A percentile compares a stretch with the other conserved stretches of the same genome.
These are phyloP conservation scores for Indicator indicator DNA, from an alignment of 2,113 vertebrate genomes.

Conservation along the genomic window DNA sequence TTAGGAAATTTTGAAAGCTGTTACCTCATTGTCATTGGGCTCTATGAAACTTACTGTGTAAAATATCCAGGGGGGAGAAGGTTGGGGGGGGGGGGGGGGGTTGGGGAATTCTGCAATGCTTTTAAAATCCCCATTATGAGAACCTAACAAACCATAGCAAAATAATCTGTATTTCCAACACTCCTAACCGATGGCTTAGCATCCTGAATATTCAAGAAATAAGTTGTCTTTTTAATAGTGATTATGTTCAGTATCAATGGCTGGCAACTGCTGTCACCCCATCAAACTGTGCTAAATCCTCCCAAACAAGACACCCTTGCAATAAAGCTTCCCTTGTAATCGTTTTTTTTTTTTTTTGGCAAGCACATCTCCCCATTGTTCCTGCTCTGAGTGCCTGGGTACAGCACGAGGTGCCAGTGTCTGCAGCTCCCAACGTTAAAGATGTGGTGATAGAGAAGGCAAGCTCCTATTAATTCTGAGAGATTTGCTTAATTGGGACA, in stretches of 20 bases:
- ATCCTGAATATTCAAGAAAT: conserved; percentile 30
- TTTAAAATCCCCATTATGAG: not conserved
- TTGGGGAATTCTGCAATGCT: not conserved
- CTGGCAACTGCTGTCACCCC: conserved; percentile 59
- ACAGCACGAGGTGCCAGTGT: conserved; percentile 46
- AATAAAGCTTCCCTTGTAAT: conserved; percentile 52
- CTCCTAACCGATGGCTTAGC: not conserved
- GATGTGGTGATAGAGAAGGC: conserved; percentile 52
- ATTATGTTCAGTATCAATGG: conserved; percentile 43
- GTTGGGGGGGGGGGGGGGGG: no score
- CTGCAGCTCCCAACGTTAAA: conserved; percentile 39
- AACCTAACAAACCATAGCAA: not conserved
- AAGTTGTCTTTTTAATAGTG: conserved; percentile 48
- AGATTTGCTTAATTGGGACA: conserved; percentile 60
- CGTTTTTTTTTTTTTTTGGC: conserved; percentile 31
- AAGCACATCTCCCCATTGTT: conserved; percentile 19
- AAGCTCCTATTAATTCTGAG: conserved; percentile 50
- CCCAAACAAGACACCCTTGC: conserved; percentile 61
- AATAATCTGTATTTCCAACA: not conserved
- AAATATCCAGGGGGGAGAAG: not conserved
- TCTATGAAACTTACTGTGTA: not conserved
- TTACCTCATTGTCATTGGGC: not conserved
- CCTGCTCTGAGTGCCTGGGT: not conserved
- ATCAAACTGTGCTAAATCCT: conserved; percentile 55
- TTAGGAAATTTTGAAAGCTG: not conserved